phyloP scores from a whole-genome alignment of 2,113 vertebrate genomes.

The Petaurus breviceps region DNA sequence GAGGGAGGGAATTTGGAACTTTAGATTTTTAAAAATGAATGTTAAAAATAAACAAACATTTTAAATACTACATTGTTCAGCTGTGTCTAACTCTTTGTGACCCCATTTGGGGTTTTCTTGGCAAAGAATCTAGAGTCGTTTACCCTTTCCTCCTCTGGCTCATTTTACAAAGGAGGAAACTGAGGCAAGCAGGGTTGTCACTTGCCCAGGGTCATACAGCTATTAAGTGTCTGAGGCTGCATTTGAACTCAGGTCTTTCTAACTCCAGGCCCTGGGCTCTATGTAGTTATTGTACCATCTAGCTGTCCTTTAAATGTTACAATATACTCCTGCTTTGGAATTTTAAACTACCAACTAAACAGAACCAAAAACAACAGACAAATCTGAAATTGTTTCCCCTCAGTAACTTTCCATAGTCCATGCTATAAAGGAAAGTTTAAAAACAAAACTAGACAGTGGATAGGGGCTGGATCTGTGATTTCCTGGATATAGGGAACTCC shows the following conservation, averaged over 20 bases:
- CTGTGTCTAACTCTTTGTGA: background rate
- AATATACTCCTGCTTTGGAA: background rate
- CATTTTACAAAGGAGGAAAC: background rate
- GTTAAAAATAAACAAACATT: background rate
- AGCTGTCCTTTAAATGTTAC: background rate
- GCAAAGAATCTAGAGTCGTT: background rate
- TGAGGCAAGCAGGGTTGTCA: background rate
- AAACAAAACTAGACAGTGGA: background rate
- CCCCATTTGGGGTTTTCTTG: background rate
- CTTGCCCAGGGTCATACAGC: background rate
- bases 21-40: background rate
- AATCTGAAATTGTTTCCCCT: background rate
- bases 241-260: background rate
- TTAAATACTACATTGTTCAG: background rate
- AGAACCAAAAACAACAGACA: background rate
- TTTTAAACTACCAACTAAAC: background rate
- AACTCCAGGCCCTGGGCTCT: background rate
- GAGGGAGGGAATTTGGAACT: background rate
- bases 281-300: no score
- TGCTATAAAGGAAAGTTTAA: background rate
- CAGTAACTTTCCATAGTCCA: background rate
- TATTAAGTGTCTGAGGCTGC: background rate
- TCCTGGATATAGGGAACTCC: background rate
- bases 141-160: background rate
- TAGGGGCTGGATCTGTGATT: background rate